A percentile compares a stretch with the other conserved stretches of the same genome.
phyloP scores from a whole-genome alignment of 2,888 invertebrate species.

The Caenorhabditis sp. region DNA sequence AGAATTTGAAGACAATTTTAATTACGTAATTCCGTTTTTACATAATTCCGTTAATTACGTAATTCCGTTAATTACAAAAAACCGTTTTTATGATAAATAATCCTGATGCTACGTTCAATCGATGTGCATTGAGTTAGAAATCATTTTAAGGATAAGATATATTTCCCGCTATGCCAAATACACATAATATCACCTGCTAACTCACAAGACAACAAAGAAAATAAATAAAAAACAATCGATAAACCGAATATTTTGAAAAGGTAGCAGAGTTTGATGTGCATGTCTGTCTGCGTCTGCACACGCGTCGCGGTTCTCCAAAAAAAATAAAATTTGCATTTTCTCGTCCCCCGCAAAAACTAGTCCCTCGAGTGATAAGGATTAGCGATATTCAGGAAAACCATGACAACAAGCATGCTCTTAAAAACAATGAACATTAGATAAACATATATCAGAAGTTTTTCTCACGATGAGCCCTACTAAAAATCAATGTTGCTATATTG shows the following conservation, averaged over 20 bases:
- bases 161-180: no score
- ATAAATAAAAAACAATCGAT: constrained; percentile 4
- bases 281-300: not conserved
- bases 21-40: no score
- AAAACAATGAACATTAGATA: not conserved
- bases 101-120: no score
- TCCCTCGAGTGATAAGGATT: not conserved
- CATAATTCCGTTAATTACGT: no score
- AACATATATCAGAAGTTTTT: not conserved
- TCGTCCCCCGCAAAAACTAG: not conserved
- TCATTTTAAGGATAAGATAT: no score
- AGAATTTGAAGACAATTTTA: no score
- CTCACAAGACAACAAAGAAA: no score
- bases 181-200: no score
- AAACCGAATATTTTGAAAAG: not conserved
- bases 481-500: not conserved
- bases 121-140: no score
- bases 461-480: not conserved
- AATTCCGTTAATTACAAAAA: no score
- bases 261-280: not conserved
- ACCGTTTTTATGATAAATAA: no score
- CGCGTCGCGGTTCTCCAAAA: constrained; percentile 28
- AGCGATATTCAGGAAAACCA: not conserved
- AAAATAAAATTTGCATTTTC: not conserved
- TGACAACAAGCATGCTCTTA: not conserved